Percentiles rank a stretch among this genome's conserved stretches.
Evolutionary conservation across 2,888 invertebrate genomes (phyloP).

Genomic region (Amphimallon solstitiale): DNA sequence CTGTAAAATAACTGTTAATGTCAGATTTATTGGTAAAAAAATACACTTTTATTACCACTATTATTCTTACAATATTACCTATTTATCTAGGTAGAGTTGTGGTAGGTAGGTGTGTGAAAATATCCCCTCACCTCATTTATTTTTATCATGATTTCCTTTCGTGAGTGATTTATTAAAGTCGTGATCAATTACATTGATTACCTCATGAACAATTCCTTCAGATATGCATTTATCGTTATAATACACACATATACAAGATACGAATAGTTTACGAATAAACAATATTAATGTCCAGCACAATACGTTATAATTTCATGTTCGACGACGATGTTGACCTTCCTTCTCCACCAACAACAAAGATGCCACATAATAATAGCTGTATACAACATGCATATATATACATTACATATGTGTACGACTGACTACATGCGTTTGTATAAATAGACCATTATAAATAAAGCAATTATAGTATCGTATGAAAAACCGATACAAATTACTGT

Average conservation of each 20-base stretch:
- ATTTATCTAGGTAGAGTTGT: no score
- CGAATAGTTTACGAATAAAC: constrained; percentile 1
- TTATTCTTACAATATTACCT: no score
- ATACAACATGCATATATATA: no score
- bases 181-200: constrained; percentile 21
- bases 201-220: constrained; percentile 15
- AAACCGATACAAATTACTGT: constrained; percentile 10
- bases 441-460: constrained; percentile 27
- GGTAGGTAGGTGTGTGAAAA: background rate
- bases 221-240: constrained; percentile 5
- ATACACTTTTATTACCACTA: no score
- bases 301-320: constrained; percentile 20
- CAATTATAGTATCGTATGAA: constrained; percentile 16
- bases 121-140: background rate
- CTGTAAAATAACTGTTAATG: no score
- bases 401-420: no score
- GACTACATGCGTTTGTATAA: constrained; percentile 9
- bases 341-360: no score
- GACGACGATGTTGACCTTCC: constrained; percentile 11
- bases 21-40: no score
- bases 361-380: no score
- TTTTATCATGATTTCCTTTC: constrained; percentile 16
- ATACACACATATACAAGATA: background rate
- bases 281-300: constrained; percentile 20
- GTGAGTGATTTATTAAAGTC: background rate